Conservation (phyloP, 2,888 invertebrate species). For the Adelognathus sp. region DNA sequence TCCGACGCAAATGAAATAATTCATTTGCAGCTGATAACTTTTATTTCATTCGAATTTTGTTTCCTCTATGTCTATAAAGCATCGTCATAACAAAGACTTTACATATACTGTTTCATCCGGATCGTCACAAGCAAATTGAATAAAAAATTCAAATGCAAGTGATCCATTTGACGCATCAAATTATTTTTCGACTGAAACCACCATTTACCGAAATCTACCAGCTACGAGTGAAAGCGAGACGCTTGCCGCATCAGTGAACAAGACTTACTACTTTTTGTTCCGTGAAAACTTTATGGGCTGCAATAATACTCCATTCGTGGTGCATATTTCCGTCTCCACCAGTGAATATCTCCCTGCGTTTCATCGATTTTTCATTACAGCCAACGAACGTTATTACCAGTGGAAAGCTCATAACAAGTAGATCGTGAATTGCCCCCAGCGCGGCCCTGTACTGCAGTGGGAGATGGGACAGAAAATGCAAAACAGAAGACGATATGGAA, state of each 20-base stretch:
- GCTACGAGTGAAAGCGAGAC: slow-evolving; percentile 8
- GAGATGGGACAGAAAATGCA: background rate
- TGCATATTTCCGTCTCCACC: background rate
- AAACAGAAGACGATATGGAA: slow-evolving; percentile 16
- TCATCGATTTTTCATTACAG: slow-evolving; percentile 23
- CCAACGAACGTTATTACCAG: background rate
- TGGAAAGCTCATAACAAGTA: slow-evolving; percentile 34
- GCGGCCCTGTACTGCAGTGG: background rate
- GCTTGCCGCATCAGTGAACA: background rate
- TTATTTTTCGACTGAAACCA: no score
- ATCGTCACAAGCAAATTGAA: no score
- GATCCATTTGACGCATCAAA: no score
- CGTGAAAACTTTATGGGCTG: slow-evolving; percentile 26
- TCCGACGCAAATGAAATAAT: no score
- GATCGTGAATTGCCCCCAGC: slow-evolving; percentile 40
- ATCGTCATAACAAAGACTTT: no score
- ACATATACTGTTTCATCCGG: no score
- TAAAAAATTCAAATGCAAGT: no score
- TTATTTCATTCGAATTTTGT: no score
- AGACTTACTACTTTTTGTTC: slow-evolving; percentile 39
- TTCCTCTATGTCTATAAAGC: no score
- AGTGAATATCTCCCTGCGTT: background rate
- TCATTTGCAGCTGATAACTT: no score
- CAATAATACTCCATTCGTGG: slow-evolving; percentile 27
- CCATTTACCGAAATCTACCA: no score